Evolutionary conservation across 2,113 vertebrate species (phyloP).

Genomic region (Eurypyga helias): DNA sequence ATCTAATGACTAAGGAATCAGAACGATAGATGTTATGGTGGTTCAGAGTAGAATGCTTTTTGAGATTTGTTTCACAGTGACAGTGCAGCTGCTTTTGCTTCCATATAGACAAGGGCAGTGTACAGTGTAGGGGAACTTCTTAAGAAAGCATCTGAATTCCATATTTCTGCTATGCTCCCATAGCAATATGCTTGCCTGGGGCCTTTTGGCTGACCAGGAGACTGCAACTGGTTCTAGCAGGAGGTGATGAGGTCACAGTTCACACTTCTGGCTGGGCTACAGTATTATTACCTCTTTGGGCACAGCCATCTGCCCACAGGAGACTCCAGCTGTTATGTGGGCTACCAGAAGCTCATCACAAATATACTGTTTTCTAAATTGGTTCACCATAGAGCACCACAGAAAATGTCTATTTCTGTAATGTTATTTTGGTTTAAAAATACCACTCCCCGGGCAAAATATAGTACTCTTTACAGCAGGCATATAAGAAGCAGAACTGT

Average conservation of each 20-base stretch:
- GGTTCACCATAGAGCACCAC: background rate
- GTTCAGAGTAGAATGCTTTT: background rate
- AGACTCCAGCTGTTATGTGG: background rate
- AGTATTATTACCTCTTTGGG: background rate
- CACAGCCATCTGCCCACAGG: background rate
- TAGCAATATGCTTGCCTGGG: background rate
- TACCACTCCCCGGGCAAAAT: background rate
- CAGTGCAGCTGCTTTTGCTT: background rate
- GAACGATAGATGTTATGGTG: background rate
- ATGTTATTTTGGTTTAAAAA: background rate
- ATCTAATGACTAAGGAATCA: background rate
- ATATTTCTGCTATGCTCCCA: background rate
- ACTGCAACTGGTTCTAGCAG: background rate
- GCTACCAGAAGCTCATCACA: background rate
- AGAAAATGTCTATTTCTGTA: background rate
- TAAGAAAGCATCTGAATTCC: background rate
- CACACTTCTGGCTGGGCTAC: background rate
- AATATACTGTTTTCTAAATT: background rate
- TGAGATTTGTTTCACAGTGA: background rate
- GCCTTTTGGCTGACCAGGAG: background rate
- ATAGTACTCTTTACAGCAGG: background rate
- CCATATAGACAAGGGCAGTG: background rate
- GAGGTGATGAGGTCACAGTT: background rate
- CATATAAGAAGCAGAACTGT: background rate
- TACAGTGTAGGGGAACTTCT: background rate